Evolutionary conservation across 2,797 vertebrate genomes (phyloP).

Genomic region (Arrhamphus sclerolepis): DNA sequence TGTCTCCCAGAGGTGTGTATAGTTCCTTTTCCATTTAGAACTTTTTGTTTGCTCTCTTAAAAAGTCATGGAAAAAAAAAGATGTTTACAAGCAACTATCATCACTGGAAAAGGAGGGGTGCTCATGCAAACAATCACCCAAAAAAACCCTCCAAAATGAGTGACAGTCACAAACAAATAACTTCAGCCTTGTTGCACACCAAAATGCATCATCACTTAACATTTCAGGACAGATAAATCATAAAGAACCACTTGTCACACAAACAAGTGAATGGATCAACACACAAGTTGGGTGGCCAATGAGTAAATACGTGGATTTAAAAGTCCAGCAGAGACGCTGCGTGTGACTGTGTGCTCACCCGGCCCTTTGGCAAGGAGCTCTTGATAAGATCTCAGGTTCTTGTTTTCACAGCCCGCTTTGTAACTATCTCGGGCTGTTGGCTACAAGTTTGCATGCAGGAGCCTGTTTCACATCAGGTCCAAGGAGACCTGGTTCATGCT

Average conservation of each 20-base stretch:
- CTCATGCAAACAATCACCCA: constrained; percentile 40
- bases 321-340: constrained; percentile 15
- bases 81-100: constrained; percentile 53
- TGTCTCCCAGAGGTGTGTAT: constrained; percentile 49
- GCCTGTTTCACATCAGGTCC: constrained; percentile 35
- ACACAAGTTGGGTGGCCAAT: constrained; percentile 47
- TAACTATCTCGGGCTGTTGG: constrained; percentile 41
- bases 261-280: constrained; percentile 36
- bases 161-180: constrained; percentile 15
- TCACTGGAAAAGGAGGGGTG: constrained; percentile 29
- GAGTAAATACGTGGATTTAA: constrained; percentile 7
- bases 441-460: constrained; percentile 38
- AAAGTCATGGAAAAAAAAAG: constrained; percentile 43
- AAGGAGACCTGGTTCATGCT: constrained; percentile 27
- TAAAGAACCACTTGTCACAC: constrained; percentile 34
- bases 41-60: constrained; percentile 22
- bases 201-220: constrained; percentile 37
- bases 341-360: constrained; percentile 42
- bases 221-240: constrained; percentile 37
- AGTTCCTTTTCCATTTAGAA: constrained; percentile 23
- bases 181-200: constrained; percentile 2
- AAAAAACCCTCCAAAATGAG: constrained; percentile 34
- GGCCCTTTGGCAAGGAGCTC: constrained; percentile 29
- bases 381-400: constrained; percentile 62
- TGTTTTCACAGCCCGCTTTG: constrained; percentile 42